phyloP scores from a whole-genome alignment of 1,140 invertebrate genomes.

The Zophobas morio region DNA sequence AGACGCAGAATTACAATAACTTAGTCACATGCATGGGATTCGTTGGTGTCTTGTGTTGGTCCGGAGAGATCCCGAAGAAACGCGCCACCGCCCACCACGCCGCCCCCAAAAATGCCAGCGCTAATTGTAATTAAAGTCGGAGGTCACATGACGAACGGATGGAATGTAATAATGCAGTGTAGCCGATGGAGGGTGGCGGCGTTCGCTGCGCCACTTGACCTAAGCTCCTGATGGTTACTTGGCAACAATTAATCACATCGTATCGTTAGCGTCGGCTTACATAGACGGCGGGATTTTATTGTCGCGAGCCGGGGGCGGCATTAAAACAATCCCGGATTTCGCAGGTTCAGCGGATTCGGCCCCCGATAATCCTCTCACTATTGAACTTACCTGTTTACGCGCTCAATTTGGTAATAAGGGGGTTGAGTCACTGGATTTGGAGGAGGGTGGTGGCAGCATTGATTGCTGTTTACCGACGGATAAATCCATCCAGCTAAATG shows the following conservation, averaged over 20 bases:
- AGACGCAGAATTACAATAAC: background rate
- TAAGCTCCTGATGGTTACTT: slow-evolving; percentile 62
- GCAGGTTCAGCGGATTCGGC: slow-evolving; percentile 12
- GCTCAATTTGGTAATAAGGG: slow-evolving; percentile 23
- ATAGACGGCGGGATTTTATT: slow-evolving; percentile 25
- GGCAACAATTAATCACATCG: slow-evolving; percentile 65
- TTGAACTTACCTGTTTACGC: slow-evolving; percentile 31
- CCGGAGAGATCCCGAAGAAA: too few species aligned
- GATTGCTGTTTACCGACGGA: too few species aligned
- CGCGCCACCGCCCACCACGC: slow-evolving; percentile 52
- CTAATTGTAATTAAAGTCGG: slow-evolving; percentile 32
- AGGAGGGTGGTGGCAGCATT: too few species aligned
- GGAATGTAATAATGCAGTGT: slow-evolving; percentile 42
- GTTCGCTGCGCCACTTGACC: slow-evolving; percentile 54
- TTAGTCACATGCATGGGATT: too few species aligned
- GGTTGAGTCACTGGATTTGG: background rate
- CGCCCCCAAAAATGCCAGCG: slow-evolving; percentile 6
- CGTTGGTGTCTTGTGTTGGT: too few species aligned
- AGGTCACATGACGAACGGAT: slow-evolving; percentile 23
- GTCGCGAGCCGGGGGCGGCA: background rate
- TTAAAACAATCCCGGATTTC: slow-evolving; percentile 33
- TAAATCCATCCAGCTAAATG: too few species aligned
- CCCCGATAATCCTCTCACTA: slow-evolving; percentile 36
- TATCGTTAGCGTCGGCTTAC: slow-evolving; percentile 63
- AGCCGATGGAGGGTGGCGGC: slow-evolving; percentile 12